These are phyloP conservation scores for Echeneis naucrates DNA, from an alignment of 2,797 vertebrate genomes.

Conservation along the genomic window DNA sequence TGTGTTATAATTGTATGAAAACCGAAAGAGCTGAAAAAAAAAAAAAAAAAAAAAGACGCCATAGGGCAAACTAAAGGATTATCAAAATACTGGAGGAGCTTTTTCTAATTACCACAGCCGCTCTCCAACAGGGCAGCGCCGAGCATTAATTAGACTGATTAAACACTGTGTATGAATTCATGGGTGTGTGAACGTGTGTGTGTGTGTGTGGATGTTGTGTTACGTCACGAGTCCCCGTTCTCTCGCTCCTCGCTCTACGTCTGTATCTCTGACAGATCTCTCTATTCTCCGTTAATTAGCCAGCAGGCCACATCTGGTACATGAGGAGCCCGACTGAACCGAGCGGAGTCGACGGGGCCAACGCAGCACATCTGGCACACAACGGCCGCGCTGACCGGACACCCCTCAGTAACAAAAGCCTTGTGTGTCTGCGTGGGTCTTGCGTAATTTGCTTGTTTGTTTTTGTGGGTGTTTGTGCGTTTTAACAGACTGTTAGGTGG, in stretches of 20 bases:
- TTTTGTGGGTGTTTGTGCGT: no score
- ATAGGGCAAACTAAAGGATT: neutral
- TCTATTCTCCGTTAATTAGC: constrained; percentile 39
- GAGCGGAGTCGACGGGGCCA: constrained; percentile 21
- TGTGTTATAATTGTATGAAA: neutral
- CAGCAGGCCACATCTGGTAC: constrained; percentile 36
- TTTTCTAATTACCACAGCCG: neutral
- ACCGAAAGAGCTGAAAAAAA: neutral
- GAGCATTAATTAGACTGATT: neutral
- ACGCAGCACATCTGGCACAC: constrained; percentile 34
- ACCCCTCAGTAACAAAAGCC: neutral
- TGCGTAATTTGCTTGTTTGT: neutral
- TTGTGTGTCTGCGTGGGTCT: neutral
- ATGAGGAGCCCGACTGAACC: constrained; percentile 24
- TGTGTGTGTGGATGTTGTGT: neutral
- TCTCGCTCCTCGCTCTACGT: neutral
- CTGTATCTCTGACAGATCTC: constrained; percentile 12
- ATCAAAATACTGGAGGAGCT: neutral
- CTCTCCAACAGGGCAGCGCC: neutral
- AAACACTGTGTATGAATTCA: neutral
- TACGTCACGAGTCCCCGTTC: neutral
- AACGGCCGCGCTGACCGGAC: neutral
- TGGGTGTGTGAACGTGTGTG: neutral
- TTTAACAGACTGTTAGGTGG: no score
- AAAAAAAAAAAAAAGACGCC: neutral